A percentile compares a stretch with the other conserved stretches of the same genome.
Conservation (phyloP, 2,888 invertebrate genomes). For the Tillus elongatus region DNA sequence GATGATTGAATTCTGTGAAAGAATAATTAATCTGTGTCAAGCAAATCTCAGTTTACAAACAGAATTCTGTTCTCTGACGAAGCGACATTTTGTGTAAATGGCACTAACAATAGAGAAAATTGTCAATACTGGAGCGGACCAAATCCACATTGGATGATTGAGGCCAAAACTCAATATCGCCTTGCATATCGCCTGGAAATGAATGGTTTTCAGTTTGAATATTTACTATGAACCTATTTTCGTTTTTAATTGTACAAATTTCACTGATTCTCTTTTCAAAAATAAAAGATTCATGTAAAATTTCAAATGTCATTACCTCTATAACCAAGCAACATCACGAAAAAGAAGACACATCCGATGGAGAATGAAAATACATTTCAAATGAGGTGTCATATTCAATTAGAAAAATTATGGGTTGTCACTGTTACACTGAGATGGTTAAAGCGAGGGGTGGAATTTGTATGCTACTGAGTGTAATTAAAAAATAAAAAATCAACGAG, state of each 20-base stretch:
- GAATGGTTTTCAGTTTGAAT: constrained; percentile 1
- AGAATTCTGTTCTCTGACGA: not conserved
- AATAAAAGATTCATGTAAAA: not conserved
- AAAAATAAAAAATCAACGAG: no score
- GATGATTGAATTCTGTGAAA: not conserved
- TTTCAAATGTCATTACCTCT: not conserved
- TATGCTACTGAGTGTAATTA: no score
- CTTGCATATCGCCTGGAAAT: constrained; percentile 1
- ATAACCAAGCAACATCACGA: constrained; percentile 3
- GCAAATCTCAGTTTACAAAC: no score
- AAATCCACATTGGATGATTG: not conserved
- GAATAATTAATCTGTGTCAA: no score
- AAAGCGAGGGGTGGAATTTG: no score
- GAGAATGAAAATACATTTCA: not conserved
- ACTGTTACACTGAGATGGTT: no score
- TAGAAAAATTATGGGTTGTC: not conserved
- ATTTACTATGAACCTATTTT: constrained; percentile 3
- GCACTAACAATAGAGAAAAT: not conserved
- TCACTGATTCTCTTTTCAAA: not conserved
- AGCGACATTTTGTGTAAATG: not conserved
- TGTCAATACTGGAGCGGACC: not conserved
- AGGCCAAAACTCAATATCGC: not conserved
- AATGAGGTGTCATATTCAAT: not conserved
- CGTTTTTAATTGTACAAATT: not conserved
- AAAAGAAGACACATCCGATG: no score